Evolutionary conservation across 2,888 invertebrate species (phyloP).

Genomic region (Drosophila recens): DNA sequence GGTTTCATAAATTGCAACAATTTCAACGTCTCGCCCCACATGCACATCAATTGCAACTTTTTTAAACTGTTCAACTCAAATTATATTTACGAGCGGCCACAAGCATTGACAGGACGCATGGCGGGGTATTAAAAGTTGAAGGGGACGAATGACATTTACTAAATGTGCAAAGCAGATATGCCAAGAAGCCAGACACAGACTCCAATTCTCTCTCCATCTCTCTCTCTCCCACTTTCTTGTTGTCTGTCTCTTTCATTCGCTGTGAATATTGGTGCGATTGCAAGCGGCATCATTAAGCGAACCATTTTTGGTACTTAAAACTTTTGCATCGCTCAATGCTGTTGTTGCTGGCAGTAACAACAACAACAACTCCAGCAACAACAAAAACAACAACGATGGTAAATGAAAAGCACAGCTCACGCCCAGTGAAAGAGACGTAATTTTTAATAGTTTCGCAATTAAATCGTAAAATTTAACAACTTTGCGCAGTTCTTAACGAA

Average conservation of each 20-base stretch:
- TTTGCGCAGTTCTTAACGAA: conserved; percentile 80
- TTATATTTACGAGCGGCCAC: conserved; percentile 75
- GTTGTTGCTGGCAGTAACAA: conserved; percentile 40
- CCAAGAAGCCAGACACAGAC: conserved; percentile 55
- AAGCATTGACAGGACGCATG: conserved; percentile 50
- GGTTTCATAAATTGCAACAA: conserved; percentile 38
- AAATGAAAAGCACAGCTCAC: conserved; percentile 36
- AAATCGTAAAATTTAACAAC: conserved; percentile 82
- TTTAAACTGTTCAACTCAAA: conserved; percentile 75
- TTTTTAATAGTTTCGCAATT: conserved; percentile 82
- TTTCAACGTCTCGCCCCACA: conserved; percentile 25
- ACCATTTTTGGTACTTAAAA: conserved; percentile 78
- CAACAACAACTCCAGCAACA: conserved; percentile 20
- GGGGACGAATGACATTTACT: conserved; percentile 41
- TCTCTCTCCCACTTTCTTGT: background rate
- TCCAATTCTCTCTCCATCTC: conserved; percentile 15
- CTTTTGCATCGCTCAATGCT: conserved; percentile 59
- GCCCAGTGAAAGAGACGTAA: conserved; percentile 70
- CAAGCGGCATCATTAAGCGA: conserved; percentile 72
- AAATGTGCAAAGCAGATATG: conserved; percentile 64
- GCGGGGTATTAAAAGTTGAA: conserved; percentile 1
- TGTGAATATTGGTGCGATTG: conserved; percentile 48
- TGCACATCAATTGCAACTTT: conserved; percentile 68
- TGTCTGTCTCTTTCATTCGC: conserved; percentile 1
- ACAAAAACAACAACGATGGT: conserved; percentile 9